Evolutionary conservation across 35 echinoderm and acorn worm genomes (phyloP).

Genomic region (Diadema setosum): DNA sequence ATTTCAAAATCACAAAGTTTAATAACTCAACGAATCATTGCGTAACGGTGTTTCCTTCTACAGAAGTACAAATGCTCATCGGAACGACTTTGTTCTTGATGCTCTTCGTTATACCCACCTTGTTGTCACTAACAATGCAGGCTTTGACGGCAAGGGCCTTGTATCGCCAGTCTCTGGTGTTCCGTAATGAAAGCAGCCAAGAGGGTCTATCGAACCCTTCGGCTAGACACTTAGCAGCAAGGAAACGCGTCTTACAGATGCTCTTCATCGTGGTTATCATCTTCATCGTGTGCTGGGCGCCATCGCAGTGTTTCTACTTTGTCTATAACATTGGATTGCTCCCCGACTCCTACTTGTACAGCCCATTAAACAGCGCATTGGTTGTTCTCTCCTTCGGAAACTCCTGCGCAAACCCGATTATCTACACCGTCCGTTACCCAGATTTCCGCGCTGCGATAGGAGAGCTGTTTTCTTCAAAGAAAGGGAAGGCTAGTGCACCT

Average conservation of each 20-base stretch:
- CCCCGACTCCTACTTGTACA: background rate
- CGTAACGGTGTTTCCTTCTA: too few species aligned
- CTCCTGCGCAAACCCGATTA: constrained; percentile 26
- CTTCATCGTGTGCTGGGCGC: constrained; percentile 45
- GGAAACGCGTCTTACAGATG: background rate
- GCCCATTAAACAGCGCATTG: background rate
- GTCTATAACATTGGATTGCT: background rate
- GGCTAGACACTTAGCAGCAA: background rate
- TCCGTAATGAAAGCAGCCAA: background rate
- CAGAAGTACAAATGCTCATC: too few species aligned
- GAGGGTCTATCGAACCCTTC: background rate
- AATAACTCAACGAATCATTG: too few species aligned
- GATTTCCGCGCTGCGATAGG: background rate
- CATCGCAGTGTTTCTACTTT: background rate
- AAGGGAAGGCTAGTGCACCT: background rate
- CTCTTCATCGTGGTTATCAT: constrained; percentile 6
- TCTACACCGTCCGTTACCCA: constrained; percentile 6
- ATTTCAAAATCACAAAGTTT: too few species aligned
- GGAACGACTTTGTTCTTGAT: too few species aligned
- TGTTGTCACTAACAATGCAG: background rate
- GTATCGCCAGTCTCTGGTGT: background rate
- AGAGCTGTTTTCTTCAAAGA: background rate
- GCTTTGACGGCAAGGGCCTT: background rate
- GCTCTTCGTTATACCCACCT: background rate
- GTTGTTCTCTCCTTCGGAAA: background rate